Evolutionary conservation across 2,113 vertebrate genomes (phyloP).

Genomic region (Columba janthina): DNA sequence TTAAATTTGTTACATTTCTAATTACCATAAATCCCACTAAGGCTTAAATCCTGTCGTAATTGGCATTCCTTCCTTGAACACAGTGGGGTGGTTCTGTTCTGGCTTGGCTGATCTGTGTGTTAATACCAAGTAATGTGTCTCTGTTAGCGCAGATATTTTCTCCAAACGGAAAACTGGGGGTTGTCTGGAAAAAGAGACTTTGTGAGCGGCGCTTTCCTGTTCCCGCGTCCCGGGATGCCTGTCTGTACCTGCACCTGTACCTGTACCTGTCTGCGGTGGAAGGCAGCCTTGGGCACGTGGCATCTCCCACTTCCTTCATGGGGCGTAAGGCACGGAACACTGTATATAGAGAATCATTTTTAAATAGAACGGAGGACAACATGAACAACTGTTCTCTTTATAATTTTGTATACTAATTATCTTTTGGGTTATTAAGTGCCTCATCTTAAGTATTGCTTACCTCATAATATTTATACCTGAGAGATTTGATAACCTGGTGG

Average conservation of each 20-base stretch:
- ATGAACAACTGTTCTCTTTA: neutral
- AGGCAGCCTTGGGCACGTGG: too few relatives aligned
- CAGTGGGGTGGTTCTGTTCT: neutral
- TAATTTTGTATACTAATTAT: neutral
- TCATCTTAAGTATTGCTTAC: conserved; percentile 36
- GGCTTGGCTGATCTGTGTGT: neutral
- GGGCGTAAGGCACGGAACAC: neutral
- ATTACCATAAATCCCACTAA: conserved; percentile 40
- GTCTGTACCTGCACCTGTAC: too few relatives aligned
- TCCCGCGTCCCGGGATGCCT: neutral
- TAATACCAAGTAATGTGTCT: neutral
- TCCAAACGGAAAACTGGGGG: neutral
- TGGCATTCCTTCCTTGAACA: neutral
- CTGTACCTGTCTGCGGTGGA: too few relatives aligned
- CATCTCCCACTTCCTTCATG: neutral
- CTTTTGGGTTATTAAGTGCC: conserved; percentile 40
- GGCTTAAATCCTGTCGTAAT: conserved; percentile 25
- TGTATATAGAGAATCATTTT: conserved; percentile 4
- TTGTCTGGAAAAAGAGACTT: neutral
- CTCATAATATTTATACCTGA: conserved; percentile 32
- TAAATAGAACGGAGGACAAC: neutral
- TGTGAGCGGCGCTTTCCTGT: neutral
- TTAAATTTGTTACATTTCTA: conserved; percentile 36
- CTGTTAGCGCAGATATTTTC: neutral
- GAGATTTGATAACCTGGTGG: neutral